Percentiles rank a stretch among this genome's conserved stretches.
Evolutionary conservation across 2,888 invertebrate genomes (phyloP).

Genomic region (Clostera curtula): DNA sequence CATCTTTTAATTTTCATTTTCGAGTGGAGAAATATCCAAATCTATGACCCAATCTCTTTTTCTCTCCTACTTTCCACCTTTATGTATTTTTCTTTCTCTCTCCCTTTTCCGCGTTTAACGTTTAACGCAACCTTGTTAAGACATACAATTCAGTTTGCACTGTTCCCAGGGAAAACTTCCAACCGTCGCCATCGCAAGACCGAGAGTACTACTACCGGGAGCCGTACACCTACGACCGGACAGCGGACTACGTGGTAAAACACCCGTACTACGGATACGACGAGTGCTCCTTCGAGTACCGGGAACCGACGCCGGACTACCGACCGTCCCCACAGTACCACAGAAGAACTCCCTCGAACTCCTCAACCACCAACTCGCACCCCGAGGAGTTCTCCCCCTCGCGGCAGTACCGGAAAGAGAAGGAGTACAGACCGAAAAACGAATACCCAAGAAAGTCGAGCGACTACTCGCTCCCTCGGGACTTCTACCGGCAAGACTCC

Average conservation of each 20-base stretch:
- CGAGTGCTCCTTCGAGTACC: constrained; percentile 53
- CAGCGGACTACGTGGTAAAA: constrained; percentile 60
- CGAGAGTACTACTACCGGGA: constrained; percentile 54
- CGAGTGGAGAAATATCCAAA: no score
- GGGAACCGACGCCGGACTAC: constrained; percentile 55
- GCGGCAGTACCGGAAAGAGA: constrained; percentile 39
- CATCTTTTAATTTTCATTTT: no score
- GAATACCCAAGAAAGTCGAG: constrained; percentile 53
- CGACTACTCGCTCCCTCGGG: constrained; percentile 56
- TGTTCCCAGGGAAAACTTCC: constrained; percentile 68
- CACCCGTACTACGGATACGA: constrained; percentile 61
- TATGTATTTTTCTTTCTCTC: no score
- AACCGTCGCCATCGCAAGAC: constrained; percentile 48
- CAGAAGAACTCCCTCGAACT: constrained; percentile 85
- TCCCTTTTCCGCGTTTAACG: no score
- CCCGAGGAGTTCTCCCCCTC: constrained; percentile 64
- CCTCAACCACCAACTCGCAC: constrained; percentile 75
- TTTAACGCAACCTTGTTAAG: no score
- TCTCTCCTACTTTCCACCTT: no score
- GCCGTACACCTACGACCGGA: constrained; percentile 54
- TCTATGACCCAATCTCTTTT: no score
- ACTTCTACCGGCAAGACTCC: constrained; percentile 54
- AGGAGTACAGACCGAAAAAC: constrained; percentile 46
- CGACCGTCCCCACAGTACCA: constrained; percentile 68
- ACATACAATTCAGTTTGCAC: no score